Conservation (phyloP, 2,797 vertebrate species). For the Sebastes reedi region DNA sequence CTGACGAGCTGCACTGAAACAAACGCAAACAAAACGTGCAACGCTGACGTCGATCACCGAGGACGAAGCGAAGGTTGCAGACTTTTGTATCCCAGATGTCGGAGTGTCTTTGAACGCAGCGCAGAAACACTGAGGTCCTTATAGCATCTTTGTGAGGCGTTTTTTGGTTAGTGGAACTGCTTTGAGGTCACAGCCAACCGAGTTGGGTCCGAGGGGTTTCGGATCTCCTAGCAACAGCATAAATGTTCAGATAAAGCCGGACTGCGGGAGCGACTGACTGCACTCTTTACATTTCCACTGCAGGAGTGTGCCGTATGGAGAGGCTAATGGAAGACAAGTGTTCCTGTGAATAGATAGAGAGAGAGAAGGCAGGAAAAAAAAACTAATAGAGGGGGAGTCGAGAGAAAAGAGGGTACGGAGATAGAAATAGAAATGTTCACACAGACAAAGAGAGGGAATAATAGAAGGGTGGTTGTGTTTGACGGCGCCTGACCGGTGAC, state of each 20-base stretch:
- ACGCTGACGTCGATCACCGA: neutral
- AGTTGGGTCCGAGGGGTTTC: neutral
- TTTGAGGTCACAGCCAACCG: neutral
- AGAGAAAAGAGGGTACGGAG: neutral
- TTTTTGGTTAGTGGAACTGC: neutral
- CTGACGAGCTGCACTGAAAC: neutral
- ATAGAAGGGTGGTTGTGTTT: neutral
- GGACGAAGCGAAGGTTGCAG: neutral
- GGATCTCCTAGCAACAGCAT: conserved; percentile 57
- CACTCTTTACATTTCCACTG: conserved; percentile 12
- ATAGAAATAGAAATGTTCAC: neutral
- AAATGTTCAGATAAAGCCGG: conserved; percentile 7
- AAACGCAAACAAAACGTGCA: neutral
- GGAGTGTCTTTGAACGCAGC: neutral
- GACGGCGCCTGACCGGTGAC: neutral
- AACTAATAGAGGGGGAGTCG: neutral
- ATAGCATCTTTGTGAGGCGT: neutral
- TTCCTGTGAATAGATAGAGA: neutral
- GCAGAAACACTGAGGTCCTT: neutral
- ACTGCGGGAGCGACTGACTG: neutral
- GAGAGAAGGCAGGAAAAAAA: neutral
- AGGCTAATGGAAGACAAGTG: conserved; percentile 44
- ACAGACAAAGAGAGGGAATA: neutral
- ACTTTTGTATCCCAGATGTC: neutral
- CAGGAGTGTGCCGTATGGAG: neutral